Percentiles rank a stretch among this genome's conserved stretches.
These are phyloP conservation scores for Eunapius fragilis DNA, from an alignment of 37 sponge, comb jelly and placozoan genomes.

Conservation along the genomic window DNA sequence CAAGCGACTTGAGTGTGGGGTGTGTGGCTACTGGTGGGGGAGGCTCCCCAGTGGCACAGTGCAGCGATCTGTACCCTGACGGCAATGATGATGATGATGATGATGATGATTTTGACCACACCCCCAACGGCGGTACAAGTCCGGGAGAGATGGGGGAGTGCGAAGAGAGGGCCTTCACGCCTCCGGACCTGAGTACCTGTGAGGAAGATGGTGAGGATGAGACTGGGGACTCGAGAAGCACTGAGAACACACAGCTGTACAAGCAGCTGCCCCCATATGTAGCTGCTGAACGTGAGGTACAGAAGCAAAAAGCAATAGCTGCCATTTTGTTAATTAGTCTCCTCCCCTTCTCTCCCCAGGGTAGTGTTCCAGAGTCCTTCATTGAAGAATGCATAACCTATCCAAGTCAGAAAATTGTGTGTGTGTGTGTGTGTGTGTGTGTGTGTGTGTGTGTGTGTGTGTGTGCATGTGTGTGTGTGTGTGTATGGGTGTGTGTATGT, in stretches of 20 bases:
- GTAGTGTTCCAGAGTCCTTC: not conserved
- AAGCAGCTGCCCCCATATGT: not conserved
- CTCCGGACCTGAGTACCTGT: not conserved
- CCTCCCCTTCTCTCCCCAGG: not conserved
- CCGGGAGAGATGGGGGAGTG: not conserved
- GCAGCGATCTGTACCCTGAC: too few relatives aligned
- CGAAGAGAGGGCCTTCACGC: not conserved
- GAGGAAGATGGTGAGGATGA: not conserved
- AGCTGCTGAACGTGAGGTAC: not conserved
- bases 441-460: not conserved
- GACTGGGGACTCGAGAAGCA: not conserved
- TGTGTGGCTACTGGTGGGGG: not conserved
- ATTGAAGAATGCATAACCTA: slow-evolving; percentile 29
- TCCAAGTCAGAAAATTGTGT: slow-evolving; percentile 13
- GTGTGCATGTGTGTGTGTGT: not conserved
- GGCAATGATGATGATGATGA: too few relatives aligned
- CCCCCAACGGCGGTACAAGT: not conserved
- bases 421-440: not conserved
- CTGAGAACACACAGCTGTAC: not conserved
- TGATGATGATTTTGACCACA: too few relatives aligned
- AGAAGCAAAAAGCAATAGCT: not conserved
- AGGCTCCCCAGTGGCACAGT: not conserved
- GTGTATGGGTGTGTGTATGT: not conserved
- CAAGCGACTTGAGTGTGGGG: not conserved
- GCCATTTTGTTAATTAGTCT: not conserved